phyloP scores from a whole-genome alignment of 2,888 invertebrate genomes.

The Priocnemis perturbator region DNA sequence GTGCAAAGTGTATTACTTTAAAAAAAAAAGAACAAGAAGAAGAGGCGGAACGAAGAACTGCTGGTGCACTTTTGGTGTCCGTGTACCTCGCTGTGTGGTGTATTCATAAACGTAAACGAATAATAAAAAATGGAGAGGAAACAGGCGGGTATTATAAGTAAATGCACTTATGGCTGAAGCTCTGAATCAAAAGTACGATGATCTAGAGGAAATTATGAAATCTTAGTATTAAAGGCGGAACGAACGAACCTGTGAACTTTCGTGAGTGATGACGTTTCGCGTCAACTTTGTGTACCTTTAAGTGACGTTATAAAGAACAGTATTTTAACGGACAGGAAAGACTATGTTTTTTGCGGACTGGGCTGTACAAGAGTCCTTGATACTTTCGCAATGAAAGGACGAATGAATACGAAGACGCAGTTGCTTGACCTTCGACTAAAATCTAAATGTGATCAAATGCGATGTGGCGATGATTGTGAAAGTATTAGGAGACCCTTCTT shows the following conservation, averaged over 20 bases:
- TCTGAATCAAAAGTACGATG: not conserved
- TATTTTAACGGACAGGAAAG: too few species aligned
- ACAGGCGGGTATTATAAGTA: not conserved
- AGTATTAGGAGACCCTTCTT: too few species aligned
- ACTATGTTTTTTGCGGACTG: too few species aligned
- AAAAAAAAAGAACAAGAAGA: not conserved
- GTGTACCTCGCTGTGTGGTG: not conserved
- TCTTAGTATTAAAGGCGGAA: too few species aligned
- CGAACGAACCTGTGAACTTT: not conserved
- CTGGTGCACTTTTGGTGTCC: not conserved
- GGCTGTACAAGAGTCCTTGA: too few species aligned
- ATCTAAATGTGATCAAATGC: too few species aligned
- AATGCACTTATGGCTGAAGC: not conserved
- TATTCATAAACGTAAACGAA: constrained; percentile 4
- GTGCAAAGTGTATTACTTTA: not conserved
- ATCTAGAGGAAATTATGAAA: too few species aligned
- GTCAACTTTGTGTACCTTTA: constrained; percentile 12
- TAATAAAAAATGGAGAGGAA: not conserved
- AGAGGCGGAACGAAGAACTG: not conserved
- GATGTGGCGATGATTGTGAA: too few species aligned
- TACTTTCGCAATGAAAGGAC: too few species aligned
- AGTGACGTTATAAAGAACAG: constrained; percentile 3
- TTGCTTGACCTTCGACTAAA: too few species aligned
- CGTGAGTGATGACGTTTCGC: not conserved
- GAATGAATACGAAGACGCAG: too few species aligned